These are phyloP conservation scores for Ceyx margarethae DNA, from an alignment of 2,113 vertebrate species.

Conservation along the genomic window DNA sequence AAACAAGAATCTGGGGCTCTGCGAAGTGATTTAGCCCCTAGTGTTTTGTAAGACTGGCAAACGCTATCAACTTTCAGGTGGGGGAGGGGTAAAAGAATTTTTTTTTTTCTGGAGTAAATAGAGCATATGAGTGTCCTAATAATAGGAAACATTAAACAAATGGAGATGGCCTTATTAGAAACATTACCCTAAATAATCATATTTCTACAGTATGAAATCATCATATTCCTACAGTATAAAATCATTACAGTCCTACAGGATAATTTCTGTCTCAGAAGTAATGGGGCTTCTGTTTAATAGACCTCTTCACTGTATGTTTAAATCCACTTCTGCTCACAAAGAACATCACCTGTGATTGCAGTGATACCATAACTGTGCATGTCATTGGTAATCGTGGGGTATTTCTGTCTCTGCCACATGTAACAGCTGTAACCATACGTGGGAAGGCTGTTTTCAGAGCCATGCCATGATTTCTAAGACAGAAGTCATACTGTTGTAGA, in stretches of 20 bases:
- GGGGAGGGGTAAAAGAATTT: neutral
- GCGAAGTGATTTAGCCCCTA: neutral
- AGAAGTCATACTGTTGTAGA: neutral
- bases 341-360: neutral
- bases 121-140: neutral
- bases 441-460: neutral
- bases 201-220: neutral
- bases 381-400: neutral
- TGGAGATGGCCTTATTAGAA: neutral
- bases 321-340: neutral
- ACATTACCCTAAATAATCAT: neutral
- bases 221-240: neutral
- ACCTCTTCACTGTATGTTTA: neutral
- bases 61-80: neutral
- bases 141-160: neutral
- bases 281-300: neutral
- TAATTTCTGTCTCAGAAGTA: neutral
- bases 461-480: neutral
- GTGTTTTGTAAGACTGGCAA: neutral
- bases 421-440: neutral
- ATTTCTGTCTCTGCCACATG: neutral
- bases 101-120: neutral
- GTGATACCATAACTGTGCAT: fast-evolving
- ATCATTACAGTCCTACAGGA: neutral
- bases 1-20: neutral